phyloP scores from a whole-genome alignment of 2,888 invertebrate species.

The Heliconius sara region DNA sequence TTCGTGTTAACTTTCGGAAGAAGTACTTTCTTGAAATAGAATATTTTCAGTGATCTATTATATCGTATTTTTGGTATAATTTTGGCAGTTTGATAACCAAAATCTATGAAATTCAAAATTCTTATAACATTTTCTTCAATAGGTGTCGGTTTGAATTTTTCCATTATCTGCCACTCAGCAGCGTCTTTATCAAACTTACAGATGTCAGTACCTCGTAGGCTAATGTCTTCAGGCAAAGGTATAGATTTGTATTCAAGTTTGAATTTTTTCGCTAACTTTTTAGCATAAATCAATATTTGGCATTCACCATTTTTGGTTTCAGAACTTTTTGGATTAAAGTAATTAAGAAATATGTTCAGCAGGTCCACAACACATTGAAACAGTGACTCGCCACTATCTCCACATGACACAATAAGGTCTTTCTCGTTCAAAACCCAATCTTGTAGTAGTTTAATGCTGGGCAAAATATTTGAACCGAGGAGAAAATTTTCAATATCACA shows the following conservation, averaged over 20 bases:
- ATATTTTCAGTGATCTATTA: conserved; percentile 81
- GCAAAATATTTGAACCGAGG: conserved; percentile 84
- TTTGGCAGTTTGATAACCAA: conserved; percentile 89
- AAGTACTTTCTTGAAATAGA: conserved; percentile 70
- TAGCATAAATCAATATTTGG: conserved; percentile 66
- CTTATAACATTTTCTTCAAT: conserved; percentile 90
- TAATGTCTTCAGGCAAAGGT: conserved; percentile 90
- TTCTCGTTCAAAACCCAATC: conserved; percentile 93
- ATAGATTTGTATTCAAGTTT: conserved; percentile 85
- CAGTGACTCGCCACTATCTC: conserved; percentile 90
- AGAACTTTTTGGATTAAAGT: conserved; percentile 76
- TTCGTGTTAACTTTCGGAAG: conserved; percentile 69
- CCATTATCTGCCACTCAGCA: conserved; percentile 87
- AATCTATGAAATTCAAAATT: conserved; percentile 90
- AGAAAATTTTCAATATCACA: conserved; percentile 84
- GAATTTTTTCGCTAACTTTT: conserved; percentile 73
- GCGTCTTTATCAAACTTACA: conserved; percentile 87
- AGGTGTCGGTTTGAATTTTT: conserved; percentile 80
- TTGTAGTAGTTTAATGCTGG: conserved; percentile 89
- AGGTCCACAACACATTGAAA: conserved; percentile 91
- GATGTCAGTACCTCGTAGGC: conserved; percentile 88
- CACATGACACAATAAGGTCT: conserved; percentile 90
- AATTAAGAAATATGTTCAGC: conserved; percentile 90
- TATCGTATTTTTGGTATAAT: conserved; percentile 87
- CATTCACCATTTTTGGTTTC: conserved; percentile 55